Evolutionary conservation across 37 sponge, comb jelly and placozoan species (phyloP).

Genomic region (Theonella swinhoei): DNA sequence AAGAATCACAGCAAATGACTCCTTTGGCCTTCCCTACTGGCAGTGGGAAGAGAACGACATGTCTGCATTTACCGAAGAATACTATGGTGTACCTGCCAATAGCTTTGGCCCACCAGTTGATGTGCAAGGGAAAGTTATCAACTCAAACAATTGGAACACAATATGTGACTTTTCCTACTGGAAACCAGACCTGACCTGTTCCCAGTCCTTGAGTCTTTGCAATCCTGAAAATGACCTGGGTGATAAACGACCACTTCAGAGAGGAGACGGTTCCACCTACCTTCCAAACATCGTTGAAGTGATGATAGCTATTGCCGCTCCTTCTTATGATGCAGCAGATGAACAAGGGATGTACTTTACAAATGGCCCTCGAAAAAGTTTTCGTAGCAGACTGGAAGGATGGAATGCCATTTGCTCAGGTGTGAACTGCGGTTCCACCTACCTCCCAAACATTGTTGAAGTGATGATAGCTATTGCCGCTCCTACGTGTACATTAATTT

Average conservation of each 20-base stretch:
- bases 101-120: background rate
- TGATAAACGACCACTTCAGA: constrained; percentile 15
- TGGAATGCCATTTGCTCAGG: constrained; percentile 28
- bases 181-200: background rate
- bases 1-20: constrained; percentile 3
- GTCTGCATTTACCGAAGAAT: background rate
- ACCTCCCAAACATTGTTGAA: constrained; percentile 28
- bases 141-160: constrained; percentile 20
- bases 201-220: constrained; percentile 5
- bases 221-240: constrained; percentile 9
- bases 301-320: constrained; percentile 28
- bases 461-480: constrained; percentile 33
- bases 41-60: constrained; percentile 14
- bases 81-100: constrained; percentile 11
- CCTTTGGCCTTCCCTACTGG: constrained; percentile 44
- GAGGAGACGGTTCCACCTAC: constrained; percentile 6
- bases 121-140: background rate
- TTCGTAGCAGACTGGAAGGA: constrained; percentile 29
- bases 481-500: too few species aligned
- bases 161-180: constrained; percentile 21
- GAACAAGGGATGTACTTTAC: background rate
- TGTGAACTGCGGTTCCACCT: background rate
- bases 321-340: constrained; percentile 35
- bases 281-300: constrained; percentile 30
- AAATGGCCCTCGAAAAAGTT: background rate